A percentile compares a stretch with the other conserved stretches of the same genome.
These are phyloP conservation scores for Epizoanthus scotinus DNA, from an alignment of 92 coral and sea anemone species.

Conservation along the genomic window DNA sequence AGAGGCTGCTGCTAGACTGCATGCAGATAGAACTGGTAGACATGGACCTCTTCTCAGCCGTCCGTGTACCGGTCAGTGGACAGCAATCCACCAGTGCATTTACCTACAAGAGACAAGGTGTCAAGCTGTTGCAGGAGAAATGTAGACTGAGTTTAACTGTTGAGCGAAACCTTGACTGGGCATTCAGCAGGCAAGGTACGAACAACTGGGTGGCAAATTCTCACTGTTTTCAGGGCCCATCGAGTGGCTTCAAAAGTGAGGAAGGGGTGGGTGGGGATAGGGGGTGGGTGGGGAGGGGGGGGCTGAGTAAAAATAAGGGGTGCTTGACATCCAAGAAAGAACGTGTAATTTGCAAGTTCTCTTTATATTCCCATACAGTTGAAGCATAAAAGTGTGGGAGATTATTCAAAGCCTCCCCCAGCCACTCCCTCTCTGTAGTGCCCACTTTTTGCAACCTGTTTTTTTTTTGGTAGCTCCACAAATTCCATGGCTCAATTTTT, in stretches of 20 bases:
- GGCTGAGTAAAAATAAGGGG: too few relatives aligned
- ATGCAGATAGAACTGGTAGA: conserved; percentile 94
- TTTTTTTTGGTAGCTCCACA: not conserved
- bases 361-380: not conserved
- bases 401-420: too few relatives aligned
- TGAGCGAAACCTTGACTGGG: conserved; percentile 98
- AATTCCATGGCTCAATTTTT: not conserved
- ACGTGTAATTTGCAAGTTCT: not conserved
- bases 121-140: conserved; percentile 81
- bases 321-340: too few relatives aligned
- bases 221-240: too few relatives aligned
- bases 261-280: too few relatives aligned
- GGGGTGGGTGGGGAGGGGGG: too few relatives aligned
- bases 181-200: conserved; percentile 90
- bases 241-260: too few relatives aligned
- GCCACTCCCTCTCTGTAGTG: too few relatives aligned
- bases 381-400: too few relatives aligned
- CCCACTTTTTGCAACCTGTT: not conserved
- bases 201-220: not conserved
- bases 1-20: conserved; percentile 72
- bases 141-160: conserved; percentile 85
- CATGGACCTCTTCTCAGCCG: conserved; percentile 95
- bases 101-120: conserved; percentile 87
- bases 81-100: conserved; percentile 55
- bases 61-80: conserved; percentile 55